These are phyloP conservation scores for Seriola aureovittata DNA, from an alignment of 2,113 vertebrate genomes.

Conservation along the genomic window DNA sequence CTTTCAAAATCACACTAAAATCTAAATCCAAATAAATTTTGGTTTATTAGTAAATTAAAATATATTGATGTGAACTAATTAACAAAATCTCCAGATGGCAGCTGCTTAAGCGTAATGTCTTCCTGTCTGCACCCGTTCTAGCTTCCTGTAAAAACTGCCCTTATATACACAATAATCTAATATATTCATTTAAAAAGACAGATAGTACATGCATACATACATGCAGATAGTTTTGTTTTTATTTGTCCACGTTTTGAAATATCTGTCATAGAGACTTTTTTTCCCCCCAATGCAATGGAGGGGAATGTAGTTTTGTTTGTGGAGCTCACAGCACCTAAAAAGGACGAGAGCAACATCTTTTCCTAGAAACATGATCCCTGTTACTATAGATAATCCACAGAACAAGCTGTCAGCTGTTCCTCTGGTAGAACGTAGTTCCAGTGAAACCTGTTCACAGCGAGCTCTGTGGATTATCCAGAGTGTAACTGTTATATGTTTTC, in stretches of 20 bases:
- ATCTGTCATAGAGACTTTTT: background rate
- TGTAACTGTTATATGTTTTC: background rate
- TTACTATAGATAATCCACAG: slow-evolving; percentile 15
- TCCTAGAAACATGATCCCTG: slow-evolving; percentile 10
- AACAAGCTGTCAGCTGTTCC: background rate
- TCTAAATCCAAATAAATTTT: background rate
- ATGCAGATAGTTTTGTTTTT: background rate
- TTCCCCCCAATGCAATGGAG: background rate
- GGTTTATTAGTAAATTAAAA: background rate
- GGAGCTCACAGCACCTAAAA: background rate
- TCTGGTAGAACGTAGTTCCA: background rate
- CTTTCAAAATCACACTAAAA: background rate
- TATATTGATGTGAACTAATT: background rate
- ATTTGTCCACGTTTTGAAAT: background rate
- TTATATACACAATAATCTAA: too few species aligned
- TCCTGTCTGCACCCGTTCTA: too few species aligned
- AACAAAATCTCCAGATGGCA: background rate
- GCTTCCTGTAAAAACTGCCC: too few species aligned
- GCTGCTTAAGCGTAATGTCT: background rate
- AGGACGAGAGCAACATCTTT: slow-evolving; percentile 1
- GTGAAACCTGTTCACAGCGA: background rate
- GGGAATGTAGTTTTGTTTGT: background rate
- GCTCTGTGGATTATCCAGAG: slow-evolving; percentile 1
- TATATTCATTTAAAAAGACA: too few species aligned
- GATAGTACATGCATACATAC: too few species aligned